Percentiles rank a stretch among this genome's conserved stretches.
phyloP scores from a whole-genome alignment of 2,797 vertebrate genomes.

The Loris lydekkerianus region DNA sequence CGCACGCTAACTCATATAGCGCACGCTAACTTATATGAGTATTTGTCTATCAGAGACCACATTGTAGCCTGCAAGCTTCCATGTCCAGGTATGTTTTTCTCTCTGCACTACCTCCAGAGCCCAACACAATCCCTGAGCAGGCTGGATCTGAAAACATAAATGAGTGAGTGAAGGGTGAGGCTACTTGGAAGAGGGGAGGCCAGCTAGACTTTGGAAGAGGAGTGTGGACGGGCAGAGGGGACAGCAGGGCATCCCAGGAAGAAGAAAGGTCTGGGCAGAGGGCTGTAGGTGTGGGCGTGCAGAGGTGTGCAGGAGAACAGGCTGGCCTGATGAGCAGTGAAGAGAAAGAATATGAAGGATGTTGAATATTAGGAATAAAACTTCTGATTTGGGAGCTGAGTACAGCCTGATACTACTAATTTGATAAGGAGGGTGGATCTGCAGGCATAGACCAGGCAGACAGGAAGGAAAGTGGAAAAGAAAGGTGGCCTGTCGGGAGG shows the following conservation, averaged over 20 bases:
- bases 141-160: background rate
- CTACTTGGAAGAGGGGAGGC: background rate
- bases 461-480: background rate
- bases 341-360: background rate
- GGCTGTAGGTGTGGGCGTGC: too few relatives aligned
- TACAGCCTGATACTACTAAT: background rate
- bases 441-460: background rate
- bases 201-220: background rate
- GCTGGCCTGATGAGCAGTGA: background rate
- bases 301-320: background rate
- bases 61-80: rapidly evolving
- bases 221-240: rapidly evolving
- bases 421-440: background rate
- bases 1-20: background rate
- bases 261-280: background rate
- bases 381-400: background rate
- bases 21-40: rapidly evolving
- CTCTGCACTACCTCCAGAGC: background rate
- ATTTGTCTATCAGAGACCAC: background rate
- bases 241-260: background rate
- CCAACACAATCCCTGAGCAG: background rate
- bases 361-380: background rate
- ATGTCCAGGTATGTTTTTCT: background rate
- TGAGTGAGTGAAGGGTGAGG: background rate
- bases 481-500: rapidly evolving